Conservation (phyloP, 1,140 invertebrate genomes). For the Oryzaephilus surinamensis region DNA sequence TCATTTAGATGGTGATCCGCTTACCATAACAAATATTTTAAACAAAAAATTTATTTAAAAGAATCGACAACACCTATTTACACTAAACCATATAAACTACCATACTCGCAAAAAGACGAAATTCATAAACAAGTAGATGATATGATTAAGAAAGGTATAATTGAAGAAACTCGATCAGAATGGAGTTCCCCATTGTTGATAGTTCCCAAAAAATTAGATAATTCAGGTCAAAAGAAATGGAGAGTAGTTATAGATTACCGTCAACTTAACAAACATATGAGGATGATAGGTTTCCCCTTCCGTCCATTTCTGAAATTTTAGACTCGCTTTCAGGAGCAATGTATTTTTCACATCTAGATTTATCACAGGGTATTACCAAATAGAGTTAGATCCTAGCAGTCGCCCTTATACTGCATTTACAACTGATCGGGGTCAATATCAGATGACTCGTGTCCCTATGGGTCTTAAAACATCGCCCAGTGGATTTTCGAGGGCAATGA, state of each 20-base stretch:
- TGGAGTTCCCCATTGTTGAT: constrained; percentile 23
- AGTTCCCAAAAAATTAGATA: constrained; percentile 22
- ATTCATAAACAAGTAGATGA: constrained; percentile 9
- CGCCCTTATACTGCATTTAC: constrained; percentile 33
- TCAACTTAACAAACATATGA: constrained; percentile 15
- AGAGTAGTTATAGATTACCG: constrained; percentile 21
- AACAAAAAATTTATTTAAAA: constrained; percentile 22
- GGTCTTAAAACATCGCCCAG: constrained; percentile 26
- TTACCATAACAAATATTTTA: constrained; percentile 20
- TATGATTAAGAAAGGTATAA: constrained; percentile 21
- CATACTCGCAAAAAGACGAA: constrained; percentile 20
- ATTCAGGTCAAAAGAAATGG: constrained; percentile 16
- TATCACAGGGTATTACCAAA: constrained; percentile 9
- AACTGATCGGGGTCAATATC: constrained; percentile 25
- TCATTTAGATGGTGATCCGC: constrained; percentile 20
- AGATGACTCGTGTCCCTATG: constrained; percentile 28
- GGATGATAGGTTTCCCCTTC: constrained; percentile 23
- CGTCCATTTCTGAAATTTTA: constrained; percentile 20
- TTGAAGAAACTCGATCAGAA: constrained; percentile 17
- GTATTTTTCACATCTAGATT: constrained; percentile 16
- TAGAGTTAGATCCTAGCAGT: neutral
- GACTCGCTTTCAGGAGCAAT: constrained; percentile 13
- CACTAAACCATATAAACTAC: constrained; percentile 26
- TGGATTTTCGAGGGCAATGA: constrained; percentile 30
- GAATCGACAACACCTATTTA: constrained; percentile 19